A percentile compares a stretch with the other conserved stretches of the same genome.
Conservation (phyloP, 1,140 invertebrate species). For the Drosophila azteca region DNA sequence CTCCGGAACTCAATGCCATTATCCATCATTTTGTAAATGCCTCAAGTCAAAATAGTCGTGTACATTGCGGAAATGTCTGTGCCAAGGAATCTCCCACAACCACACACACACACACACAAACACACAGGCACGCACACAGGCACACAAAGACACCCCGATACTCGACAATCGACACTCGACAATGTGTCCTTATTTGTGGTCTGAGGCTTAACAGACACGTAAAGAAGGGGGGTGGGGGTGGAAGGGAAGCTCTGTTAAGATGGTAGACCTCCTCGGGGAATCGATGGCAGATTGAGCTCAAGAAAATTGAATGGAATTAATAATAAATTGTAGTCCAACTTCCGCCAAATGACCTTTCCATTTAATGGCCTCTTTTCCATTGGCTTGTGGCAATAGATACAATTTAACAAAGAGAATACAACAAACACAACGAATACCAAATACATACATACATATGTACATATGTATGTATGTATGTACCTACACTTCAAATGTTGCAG, state of each 20-base stretch:
- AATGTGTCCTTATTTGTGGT: conserved; percentile 18
- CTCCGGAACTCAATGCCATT: conserved; percentile 74
- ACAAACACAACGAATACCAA: no score
- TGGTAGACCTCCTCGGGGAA: no score
- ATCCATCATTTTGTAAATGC: conserved; percentile 72
- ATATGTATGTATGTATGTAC: no score
- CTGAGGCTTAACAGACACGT: background rate
- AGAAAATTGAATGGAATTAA: no score
- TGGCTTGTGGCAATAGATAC: no score
- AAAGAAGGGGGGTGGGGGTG: conserved; percentile 5
- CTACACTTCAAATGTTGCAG: no score
- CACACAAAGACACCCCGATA: conserved; percentile 1
- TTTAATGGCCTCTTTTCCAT: no score
- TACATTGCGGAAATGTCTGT: conserved; percentile 70
- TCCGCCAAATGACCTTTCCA: no score
- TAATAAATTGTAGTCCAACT: no score
- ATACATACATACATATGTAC: no score
- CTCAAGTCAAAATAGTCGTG: conserved; percentile 65
- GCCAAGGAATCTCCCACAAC: conserved; percentile 6
- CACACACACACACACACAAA: conserved; percentile 23
- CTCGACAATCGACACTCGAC: conserved; percentile 21
- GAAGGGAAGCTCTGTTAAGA: conserved; percentile 7
- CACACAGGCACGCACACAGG: conserved; percentile 17
- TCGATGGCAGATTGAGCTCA: no score
- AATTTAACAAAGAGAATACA: no score